phyloP scores from a whole-genome alignment of 2,113 vertebrate genomes.

The Anhinga anhinga region DNA sequence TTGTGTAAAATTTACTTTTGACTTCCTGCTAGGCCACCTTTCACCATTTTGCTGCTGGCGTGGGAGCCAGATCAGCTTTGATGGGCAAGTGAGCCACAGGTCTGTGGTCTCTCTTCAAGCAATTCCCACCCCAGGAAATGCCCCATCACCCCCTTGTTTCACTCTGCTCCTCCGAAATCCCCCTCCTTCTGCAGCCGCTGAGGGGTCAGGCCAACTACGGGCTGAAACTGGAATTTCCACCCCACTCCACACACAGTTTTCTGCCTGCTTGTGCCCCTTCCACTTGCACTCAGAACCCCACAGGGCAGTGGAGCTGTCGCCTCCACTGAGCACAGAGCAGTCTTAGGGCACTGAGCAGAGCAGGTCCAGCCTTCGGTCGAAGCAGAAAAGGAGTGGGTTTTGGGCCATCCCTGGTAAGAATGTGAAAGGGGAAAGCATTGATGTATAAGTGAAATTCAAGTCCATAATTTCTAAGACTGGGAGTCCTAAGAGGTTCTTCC shows the following conservation, averaged over 20 bases:
- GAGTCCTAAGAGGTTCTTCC: not conserved
- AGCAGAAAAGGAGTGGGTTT: not conserved
- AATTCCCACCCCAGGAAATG: not conserved
- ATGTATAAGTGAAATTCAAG: not conserved
- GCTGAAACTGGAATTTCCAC: not conserved
- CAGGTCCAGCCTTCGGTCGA: not conserved
- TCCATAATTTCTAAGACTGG: not conserved
- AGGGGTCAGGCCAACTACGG: not conserved
- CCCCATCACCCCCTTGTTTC: not conserved
- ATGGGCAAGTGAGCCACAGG: rapidly evolving
- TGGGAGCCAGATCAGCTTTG: not conserved
- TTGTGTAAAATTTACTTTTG: not conserved
- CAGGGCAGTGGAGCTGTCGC: not conserved
- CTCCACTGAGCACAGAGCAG: not conserved
- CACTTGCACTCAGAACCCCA: rapidly evolving
- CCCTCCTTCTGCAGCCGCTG: not conserved
- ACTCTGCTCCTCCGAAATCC: not conserved
- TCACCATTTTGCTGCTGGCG: not conserved
- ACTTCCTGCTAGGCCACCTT: not conserved
- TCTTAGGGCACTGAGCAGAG: not conserved
- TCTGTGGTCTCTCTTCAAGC: not conserved
- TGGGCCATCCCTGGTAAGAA: not conserved
- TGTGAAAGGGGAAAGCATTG: not conserved
- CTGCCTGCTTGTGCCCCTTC: not conserved
- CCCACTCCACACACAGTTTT: not conserved